Base-by-base conservation (phyloP, 1,140 invertebrate species). In the Drosophila parabipectinata region DNA sequence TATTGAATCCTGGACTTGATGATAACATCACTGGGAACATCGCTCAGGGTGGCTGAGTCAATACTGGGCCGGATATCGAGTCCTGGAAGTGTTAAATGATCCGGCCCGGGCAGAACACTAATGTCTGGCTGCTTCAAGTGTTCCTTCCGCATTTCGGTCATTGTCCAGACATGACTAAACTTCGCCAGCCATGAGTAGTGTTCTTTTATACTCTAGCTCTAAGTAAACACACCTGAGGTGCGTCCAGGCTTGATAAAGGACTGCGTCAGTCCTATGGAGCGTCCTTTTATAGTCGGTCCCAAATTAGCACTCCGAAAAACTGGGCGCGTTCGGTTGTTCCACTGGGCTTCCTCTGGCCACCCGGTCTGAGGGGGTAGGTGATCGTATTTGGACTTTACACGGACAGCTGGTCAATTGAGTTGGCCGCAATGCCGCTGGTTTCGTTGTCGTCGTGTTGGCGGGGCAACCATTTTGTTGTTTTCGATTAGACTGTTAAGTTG, bases 401-500 rank as follows among this genome's bases (percentile, higher is more conserved):
- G 55, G 82, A 87, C 83, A 88, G 79, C 83, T 87, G 83, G 83
- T 88, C 83, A 87, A 87, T 87, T 87, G 83, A 87, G 82, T 83
- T 87, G 78, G 83, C 57, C 47, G 47, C 53, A 67, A 28, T 26
- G 50, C 30, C 41, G 50, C 48, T 24, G 24, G 44, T 34, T 28
- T 51, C 18, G 48, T 32, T 3, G 52, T 32, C 61, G 61, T 21
- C 30, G 41, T 34, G 52, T 64, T 73, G 61, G 53, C 66, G 83
- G 72, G 72, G 84, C 79, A 82, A 87, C 78, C 81, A 87, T 88
- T 88, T 90, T 90, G 81, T 85, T 85, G 78, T 72, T 67, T 90
- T 82, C 81, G 85, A 90, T 90, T 90, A 90, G 87, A 90, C 85
- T 90, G 85, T 90, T 90, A 90, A 90, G 85, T 90, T 90, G 85